Percentiles rank a stretch among this genome's conserved stretches.
phyloP scores from a whole-genome alignment of 2,888 invertebrate genomes.

The Ischnura elegans region DNA sequence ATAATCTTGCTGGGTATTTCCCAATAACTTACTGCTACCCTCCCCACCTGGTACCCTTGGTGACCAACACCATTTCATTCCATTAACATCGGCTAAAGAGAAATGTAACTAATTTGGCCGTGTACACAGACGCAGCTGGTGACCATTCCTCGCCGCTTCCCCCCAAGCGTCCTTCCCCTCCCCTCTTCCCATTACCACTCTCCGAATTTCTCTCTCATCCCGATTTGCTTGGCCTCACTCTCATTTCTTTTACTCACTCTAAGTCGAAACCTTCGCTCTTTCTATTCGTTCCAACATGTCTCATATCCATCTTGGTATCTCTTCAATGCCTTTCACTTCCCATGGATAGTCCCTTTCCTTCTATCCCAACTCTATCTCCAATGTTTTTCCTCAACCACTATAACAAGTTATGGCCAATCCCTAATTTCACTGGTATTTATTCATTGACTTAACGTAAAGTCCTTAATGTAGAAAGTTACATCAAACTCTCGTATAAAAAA shows the following conservation, averaged over 20 bases:
- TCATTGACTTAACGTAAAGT: no score
- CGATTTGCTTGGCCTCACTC: not conserved
- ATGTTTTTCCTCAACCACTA: no score
- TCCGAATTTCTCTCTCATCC: not conserved
- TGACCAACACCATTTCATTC: not conserved
- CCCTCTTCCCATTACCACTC: not conserved
- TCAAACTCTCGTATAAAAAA: no score
- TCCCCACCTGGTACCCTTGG: not conserved
- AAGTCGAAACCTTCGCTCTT: not conserved
- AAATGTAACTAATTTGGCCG: constrained; percentile 64
- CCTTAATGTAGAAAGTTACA: no score
- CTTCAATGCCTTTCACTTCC: not conserved
- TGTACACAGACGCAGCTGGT: constrained; percentile 64
- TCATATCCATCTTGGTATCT: not conserved
- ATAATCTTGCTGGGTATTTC: no score
- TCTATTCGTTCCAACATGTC: not conserved
- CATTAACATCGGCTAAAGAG: constrained; percentile 61
- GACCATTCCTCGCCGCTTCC: constrained; percentile 13
- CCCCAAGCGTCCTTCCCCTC: no score
- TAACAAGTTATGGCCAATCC: no score
- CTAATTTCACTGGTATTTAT: no score
- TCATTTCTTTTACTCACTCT: not conserved
- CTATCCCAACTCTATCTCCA: no score
- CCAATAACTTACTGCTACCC: not conserved
- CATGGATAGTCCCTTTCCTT: not conserved